Evolutionary conservation across 1,140 invertebrate species (phyloP).

Genomic region (Formica selysi): DNA sequence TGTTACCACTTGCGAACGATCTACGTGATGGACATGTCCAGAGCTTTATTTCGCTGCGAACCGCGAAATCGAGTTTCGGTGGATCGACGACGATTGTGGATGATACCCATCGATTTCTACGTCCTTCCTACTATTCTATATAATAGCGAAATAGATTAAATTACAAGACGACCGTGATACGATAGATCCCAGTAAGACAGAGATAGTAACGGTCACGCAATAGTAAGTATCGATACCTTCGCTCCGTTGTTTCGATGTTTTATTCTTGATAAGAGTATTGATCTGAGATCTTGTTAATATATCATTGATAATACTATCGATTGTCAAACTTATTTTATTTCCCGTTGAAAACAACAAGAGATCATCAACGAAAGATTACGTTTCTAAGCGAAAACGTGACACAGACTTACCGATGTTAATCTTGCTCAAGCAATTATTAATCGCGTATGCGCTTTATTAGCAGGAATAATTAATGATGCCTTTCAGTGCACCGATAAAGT

Average conservation of each 20-base stretch:
- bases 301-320: background rate
- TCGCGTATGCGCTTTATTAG: constrained; percentile 26
- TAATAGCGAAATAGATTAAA: constrained; percentile 41
- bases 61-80: constrained; percentile 57
- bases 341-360: background rate
- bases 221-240: background rate
- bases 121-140: background rate
- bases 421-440: constrained; percentile 22
- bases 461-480: constrained; percentile 41
- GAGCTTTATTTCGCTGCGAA: constrained; percentile 42
- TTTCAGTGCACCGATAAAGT: background rate
- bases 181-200: background rate
- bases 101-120: background rate
- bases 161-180: background rate
- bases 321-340: background rate
- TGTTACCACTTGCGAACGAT: constrained; percentile 31
- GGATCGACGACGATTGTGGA: background rate
- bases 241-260: background rate
- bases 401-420: constrained; percentile 18
- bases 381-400: background rate
- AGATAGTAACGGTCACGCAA: background rate
- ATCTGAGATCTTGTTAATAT: background rate
- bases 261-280: background rate
- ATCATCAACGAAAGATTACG: background rate
- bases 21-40: constrained; percentile 48